Evolutionary conservation across 2,888 invertebrate genomes (phyloP).

Genomic region (Bhutanitis thaidina): DNA sequence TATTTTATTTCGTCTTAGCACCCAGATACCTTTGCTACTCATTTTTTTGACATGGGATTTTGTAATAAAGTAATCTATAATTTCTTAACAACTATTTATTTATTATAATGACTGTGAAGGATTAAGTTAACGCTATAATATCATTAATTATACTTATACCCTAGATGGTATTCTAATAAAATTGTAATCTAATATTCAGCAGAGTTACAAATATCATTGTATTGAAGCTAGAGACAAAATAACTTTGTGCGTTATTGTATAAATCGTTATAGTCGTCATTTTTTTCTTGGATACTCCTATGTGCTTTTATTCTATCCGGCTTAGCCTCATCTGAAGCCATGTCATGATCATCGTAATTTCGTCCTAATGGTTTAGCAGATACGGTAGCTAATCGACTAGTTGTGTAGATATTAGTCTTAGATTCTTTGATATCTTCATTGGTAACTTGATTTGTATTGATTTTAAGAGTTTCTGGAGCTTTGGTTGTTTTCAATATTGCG

Average conservation of each 20-base stretch:
- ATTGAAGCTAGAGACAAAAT: slow-evolving; percentile 4
- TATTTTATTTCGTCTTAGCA: no score
- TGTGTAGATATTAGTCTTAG: slow-evolving; percentile 40
- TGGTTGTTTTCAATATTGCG: slow-evolving; percentile 19
- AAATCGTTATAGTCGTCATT: slow-evolving; percentile 11
- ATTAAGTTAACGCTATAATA: slow-evolving; percentile 42
- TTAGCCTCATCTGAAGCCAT: slow-evolving; percentile 70
- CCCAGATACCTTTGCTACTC: no score
- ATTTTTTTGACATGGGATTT: no score
- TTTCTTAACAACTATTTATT: slow-evolving; percentile 46
- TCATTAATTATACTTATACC: slow-evolving; percentile 14
- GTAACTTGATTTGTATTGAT: slow-evolving; percentile 20
- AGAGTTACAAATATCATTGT: neutral
- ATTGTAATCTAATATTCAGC: slow-evolving; percentile 8
- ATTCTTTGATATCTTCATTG: slow-evolving; percentile 26
- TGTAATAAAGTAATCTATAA: slow-evolving; percentile 6
- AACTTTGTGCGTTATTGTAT: neutral
- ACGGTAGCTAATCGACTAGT: slow-evolving; percentile 65
- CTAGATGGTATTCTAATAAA: slow-evolving; percentile 11
- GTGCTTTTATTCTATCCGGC: slow-evolving; percentile 57
- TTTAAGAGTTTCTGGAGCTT: slow-evolving; percentile 20
- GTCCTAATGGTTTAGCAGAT: slow-evolving; percentile 59
- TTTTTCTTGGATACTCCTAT: slow-evolving; percentile 50
- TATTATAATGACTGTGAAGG: slow-evolving; percentile 68
- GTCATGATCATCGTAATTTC: slow-evolving; percentile 43